These are phyloP conservation scores for Glossophaga mutica DNA, from an alignment of 2,797 vertebrate species.

Conservation along the genomic window DNA sequence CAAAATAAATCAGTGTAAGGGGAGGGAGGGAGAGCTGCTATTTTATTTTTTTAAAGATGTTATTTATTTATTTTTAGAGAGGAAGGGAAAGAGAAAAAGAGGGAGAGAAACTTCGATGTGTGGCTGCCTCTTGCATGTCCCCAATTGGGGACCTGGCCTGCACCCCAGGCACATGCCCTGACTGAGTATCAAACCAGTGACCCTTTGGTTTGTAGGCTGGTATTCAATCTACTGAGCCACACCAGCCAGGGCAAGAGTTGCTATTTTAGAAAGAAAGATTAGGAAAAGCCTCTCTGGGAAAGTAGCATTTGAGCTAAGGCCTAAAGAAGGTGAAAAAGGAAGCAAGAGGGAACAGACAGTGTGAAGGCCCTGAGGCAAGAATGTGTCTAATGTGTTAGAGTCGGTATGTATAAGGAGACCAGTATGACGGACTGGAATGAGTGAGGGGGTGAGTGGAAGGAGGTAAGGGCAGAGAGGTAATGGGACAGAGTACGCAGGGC, in stretches of 20 bases:
- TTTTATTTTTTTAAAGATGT: background rate
- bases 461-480: background rate
- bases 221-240: too few relatives aligned
- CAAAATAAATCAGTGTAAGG: background rate
- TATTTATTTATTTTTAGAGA: too few relatives aligned
- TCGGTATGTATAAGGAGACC: background rate
- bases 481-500: background rate
- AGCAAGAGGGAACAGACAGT: background rate
- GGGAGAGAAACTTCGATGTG: too few relatives aligned
- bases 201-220: too few relatives aligned
- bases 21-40: background rate
- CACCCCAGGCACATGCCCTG: too few relatives aligned
- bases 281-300: background rate
- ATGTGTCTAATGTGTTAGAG: background rate
- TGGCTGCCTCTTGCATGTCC: too few relatives aligned
- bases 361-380: background rate
- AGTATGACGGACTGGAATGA: background rate
- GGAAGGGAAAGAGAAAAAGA: too few relatives aligned
- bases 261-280: background rate
- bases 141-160: too few relatives aligned
- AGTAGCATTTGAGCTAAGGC: background rate
- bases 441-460: background rate
- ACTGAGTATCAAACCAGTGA: too few relatives aligned
- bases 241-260: background rate
- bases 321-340: background rate